Conservation (phyloP, 2,797 vertebrate species). For the Mycteria americana region DNA sequence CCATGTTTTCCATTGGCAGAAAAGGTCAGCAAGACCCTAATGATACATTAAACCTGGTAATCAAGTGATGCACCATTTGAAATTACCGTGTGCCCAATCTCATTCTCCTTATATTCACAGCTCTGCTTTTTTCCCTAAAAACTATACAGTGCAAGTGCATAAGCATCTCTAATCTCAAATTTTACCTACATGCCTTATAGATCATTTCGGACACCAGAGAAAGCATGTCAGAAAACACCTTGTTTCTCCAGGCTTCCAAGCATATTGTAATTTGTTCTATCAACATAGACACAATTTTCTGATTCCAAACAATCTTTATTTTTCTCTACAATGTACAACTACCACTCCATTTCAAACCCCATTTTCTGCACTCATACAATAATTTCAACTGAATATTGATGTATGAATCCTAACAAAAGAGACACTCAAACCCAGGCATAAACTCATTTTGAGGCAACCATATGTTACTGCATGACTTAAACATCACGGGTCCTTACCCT, state of each 20-base stretch:
- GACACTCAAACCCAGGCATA: not conserved
- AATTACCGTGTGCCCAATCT: not conserved
- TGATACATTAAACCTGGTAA: not conserved
- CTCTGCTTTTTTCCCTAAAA: not conserved
- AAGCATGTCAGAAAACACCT: not conserved
- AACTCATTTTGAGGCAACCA: not conserved
- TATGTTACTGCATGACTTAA: not conserved
- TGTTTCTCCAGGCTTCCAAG: not conserved
- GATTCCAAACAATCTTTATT: not conserved
- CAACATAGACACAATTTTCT: not conserved
- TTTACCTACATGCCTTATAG: fast-evolving
- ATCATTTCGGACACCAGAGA: not conserved
- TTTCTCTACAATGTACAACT: not conserved
- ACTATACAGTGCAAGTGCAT: not conserved
- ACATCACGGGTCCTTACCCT: not conserved
- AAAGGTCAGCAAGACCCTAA: slow-evolving; percentile 22
- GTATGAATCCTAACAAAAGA: slow-evolving; percentile 9
- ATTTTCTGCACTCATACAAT: not conserved
- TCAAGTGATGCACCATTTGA: not conserved
- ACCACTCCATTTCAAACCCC: not conserved
- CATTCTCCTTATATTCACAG: not conserved
- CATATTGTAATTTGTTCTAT: not conserved
- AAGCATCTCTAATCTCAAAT: not conserved
- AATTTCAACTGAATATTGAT: not conserved
- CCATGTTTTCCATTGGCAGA: not conserved